Base-by-base conservation (phyloP, 1,140 invertebrate species). In the Babylonia areolata region DNA sequence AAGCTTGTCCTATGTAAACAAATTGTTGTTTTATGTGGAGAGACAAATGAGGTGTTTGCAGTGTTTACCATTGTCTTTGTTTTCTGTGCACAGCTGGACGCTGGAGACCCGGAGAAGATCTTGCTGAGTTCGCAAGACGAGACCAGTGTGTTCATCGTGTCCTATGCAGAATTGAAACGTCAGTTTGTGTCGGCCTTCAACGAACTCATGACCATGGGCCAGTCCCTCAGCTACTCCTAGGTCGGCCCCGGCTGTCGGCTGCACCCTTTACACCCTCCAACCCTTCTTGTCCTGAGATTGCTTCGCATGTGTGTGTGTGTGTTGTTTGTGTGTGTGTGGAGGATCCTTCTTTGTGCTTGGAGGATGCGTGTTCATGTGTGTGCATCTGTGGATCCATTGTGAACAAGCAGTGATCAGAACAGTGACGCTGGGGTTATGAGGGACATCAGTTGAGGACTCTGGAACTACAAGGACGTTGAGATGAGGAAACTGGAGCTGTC, bases 81-180 rank as follows among this genome's bases (percentile, higher is more conserved):
- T n/a, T n/a, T n/a, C n/a, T n/a, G n/a, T n/a, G n/a, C 89, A 28
- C 88, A 95, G 95, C 88, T 96, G 84, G 95, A 96, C 91, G 96
- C 97, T 87, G 99, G 98, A 71, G 96, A 96, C 46, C 95, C 96
- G 31, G 97, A 98, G 93, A 99, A 99, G 97, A 97, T 99, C 91
- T 97, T 98, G 94, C 95, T 99, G 86, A 98, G 98, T 96, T 99
- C 98, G 0, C 96, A 98, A 82, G 98, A 99, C 94, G 98, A 98
- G 94, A 97, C 98, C 94, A 99, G 98, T 94, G 96, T 99, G 82
- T 95, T 99, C 85, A 97, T 99, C 85, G 98, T 99, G 82, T 97
- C 97, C 87, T 99, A 98, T 94, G 96, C 97, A 42, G 98, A 99
- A 95, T 95, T 99, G 88, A 98, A 98, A 94, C 97, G 97, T 92